These are phyloP conservation scores for Orgyia antiqua DNA, from an alignment of 2,888 invertebrate genomes.

Conservation along the genomic window DNA sequence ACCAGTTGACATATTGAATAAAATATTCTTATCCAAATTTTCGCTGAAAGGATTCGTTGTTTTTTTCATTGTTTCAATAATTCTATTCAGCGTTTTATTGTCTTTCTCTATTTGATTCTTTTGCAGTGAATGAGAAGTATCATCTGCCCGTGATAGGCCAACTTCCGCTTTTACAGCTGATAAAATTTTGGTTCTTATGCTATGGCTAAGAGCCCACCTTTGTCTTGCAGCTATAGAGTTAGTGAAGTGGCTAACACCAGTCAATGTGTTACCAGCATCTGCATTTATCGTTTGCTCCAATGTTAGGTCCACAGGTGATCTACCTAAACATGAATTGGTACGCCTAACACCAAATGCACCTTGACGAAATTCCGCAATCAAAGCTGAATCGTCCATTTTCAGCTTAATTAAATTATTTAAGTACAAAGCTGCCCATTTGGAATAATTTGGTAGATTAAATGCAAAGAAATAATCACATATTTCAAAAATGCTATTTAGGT, in stretches of 20 bases:
- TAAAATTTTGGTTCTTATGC: neutral
- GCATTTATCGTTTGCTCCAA: slow-evolving; percentile 16
- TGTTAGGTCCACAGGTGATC: slow-evolving; percentile 14
- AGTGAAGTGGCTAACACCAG: slow-evolving; percentile 8
- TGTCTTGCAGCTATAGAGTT: slow-evolving; percentile 10
- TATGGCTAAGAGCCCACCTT: slow-evolving; percentile 7
- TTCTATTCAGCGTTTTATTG: slow-evolving; percentile 1
- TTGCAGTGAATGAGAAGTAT: slow-evolving; percentile 3
- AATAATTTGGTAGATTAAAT: slow-evolving; percentile 9
- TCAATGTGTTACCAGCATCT: slow-evolving; percentile 11
- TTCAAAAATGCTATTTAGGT: slow-evolving; percentile 12
- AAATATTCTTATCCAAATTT: slow-evolving; percentile 3
- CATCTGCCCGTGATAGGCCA: neutral
- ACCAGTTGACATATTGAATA: slow-evolving; percentile 6
- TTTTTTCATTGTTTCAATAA: slow-evolving; percentile 3
- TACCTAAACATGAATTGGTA: slow-evolving; percentile 9
- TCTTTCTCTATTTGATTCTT: slow-evolving; percentile 3
- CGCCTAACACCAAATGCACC: slow-evolving; percentile 13
- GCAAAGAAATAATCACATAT: slow-evolving; percentile 15
- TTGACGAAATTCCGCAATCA: slow-evolving; percentile 6
- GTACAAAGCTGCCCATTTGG: slow-evolving; percentile 3
- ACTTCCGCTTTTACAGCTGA: neutral
- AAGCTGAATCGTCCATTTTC: slow-evolving; percentile 6
- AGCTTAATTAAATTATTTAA: slow-evolving; percentile 4
- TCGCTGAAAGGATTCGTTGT: slow-evolving; percentile 6